A percentile compares a stretch with the other conserved stretches of the same genome.
Evolutionary conservation across 2,797 vertebrate genomes (phyloP).

Genomic region (Naso thynnoides): DNA sequence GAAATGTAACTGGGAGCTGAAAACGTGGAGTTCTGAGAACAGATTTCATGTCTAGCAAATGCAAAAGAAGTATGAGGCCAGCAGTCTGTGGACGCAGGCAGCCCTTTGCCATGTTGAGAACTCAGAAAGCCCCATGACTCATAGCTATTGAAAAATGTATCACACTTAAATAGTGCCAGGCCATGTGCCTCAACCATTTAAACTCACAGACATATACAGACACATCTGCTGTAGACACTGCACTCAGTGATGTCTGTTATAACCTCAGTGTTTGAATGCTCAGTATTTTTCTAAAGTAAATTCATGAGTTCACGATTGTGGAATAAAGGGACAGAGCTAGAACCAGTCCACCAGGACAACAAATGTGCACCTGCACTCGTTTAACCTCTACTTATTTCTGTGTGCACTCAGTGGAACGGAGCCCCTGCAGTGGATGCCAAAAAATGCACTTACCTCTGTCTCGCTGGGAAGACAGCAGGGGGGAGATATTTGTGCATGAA

Average conservation of each 20-base stretch:
- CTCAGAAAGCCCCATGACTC: slow-evolving; percentile 57
- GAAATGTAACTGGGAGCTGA: slow-evolving; percentile 65
- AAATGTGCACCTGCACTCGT: slow-evolving; percentile 36
- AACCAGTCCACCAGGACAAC: slow-evolving; percentile 18
- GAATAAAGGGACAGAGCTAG: slow-evolving; percentile 2
- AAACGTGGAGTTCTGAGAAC: slow-evolving; percentile 69
- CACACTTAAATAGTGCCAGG: slow-evolving; percentile 58
- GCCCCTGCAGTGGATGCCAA: slow-evolving; percentile 12
- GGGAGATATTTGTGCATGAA: not conserved
- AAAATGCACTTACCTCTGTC: slow-evolving; percentile 29
- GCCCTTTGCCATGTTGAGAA: slow-evolving; percentile 49
- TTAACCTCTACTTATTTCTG: slow-evolving; percentile 31
- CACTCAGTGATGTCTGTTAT: slow-evolving; percentile 14
- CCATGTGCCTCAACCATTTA: slow-evolving; percentile 38
- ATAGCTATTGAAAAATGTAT: slow-evolving; percentile 70
- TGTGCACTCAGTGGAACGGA: slow-evolving; percentile 13
- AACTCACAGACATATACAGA: slow-evolving; percentile 22
- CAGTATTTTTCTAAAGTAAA: slow-evolving; percentile 18
- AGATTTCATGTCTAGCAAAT: slow-evolving; percentile 70
- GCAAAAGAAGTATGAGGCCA: slow-evolving; percentile 53
- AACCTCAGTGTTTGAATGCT: slow-evolving; percentile 18
- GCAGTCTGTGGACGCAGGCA: slow-evolving; percentile 50
- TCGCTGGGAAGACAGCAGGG: not conserved
- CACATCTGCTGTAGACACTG: slow-evolving; percentile 24
- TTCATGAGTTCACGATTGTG: slow-evolving; percentile 14